phyloP scores from a whole-genome alignment of 2,113 vertebrate species.

The Alligator mississippiensis region DNA sequence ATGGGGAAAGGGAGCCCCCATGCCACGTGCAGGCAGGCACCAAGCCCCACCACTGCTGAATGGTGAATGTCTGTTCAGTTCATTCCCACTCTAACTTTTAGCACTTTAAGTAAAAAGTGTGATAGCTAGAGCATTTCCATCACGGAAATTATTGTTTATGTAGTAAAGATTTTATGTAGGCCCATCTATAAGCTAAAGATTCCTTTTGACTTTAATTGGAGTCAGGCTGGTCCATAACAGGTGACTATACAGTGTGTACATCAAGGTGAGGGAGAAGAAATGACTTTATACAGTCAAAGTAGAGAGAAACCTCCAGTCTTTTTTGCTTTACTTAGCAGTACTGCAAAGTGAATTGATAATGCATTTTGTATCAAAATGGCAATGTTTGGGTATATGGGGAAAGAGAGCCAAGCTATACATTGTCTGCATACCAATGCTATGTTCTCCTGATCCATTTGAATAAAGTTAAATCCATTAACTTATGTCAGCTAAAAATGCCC shows the following conservation, averaged over 20 bases:
- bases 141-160: neutral
- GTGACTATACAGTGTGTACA: neutral
- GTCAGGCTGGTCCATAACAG: neutral
- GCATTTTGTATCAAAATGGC: neutral
- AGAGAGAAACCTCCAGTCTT: neutral
- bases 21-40: too few species aligned
- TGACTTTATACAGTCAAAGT: neutral
- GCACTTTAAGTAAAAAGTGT: too few species aligned
- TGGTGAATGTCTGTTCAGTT: too few species aligned
- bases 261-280: neutral
- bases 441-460: neutral
- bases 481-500: neutral
- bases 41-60: too few species aligned
- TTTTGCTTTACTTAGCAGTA: neutral
- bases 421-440: neutral
- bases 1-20: too few species aligned
- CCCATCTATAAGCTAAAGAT: neutral
- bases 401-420: neutral
- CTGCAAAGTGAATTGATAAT: neutral
- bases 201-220: neutral
- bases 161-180: neutral
- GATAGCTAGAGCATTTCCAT: too few species aligned
- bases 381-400: too few species aligned
- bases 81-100: too few species aligned
- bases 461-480: neutral